These are phyloP conservation scores for Leucopsar rothschildi DNA, from an alignment of 2,113 vertebrate species.

Conservation along the genomic window DNA sequence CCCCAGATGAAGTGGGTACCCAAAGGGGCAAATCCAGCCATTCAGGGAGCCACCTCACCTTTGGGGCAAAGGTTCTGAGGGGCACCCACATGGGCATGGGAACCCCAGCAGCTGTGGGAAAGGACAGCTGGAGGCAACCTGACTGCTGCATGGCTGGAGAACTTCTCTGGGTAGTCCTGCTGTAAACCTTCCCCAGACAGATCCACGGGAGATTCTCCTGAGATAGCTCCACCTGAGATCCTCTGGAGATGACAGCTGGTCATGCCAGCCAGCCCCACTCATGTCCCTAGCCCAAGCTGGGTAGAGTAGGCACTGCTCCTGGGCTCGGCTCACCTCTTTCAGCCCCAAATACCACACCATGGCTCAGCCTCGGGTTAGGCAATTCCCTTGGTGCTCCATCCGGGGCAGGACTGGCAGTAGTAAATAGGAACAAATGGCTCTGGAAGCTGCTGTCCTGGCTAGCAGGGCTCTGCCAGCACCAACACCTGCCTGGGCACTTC, in stretches of 20 bases:
- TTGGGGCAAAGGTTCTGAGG: not conserved
- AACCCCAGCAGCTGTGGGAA: not conserved
- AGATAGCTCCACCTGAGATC: not conserved
- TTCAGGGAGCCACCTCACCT: not conserved
- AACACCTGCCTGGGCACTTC: not conserved
- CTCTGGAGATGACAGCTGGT: not conserved
- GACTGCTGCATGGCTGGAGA: not conserved
- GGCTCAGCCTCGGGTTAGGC: not conserved
- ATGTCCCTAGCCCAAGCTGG: not conserved
- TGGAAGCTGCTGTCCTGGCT: not conserved
- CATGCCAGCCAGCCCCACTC: not conserved
- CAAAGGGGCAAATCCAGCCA: not conserved
- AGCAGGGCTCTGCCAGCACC: not conserved
- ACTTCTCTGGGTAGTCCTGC: not conserved
- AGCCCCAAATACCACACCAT: not conserved
- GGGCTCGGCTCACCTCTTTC: not conserved
- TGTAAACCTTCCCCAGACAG: not conserved
- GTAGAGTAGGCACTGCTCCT: not conserved
- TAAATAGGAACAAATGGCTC: not conserved
- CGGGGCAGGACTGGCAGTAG: not conserved
- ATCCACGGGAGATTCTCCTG: not conserved
- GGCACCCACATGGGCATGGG: fast-evolving
- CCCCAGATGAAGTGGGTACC: not conserved
- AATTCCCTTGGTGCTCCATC: fast-evolving
- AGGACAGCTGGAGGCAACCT: not conserved